phyloP scores from a whole-genome alignment of 2,113 vertebrate genomes.

The Gnathochromis pfefferi region DNA sequence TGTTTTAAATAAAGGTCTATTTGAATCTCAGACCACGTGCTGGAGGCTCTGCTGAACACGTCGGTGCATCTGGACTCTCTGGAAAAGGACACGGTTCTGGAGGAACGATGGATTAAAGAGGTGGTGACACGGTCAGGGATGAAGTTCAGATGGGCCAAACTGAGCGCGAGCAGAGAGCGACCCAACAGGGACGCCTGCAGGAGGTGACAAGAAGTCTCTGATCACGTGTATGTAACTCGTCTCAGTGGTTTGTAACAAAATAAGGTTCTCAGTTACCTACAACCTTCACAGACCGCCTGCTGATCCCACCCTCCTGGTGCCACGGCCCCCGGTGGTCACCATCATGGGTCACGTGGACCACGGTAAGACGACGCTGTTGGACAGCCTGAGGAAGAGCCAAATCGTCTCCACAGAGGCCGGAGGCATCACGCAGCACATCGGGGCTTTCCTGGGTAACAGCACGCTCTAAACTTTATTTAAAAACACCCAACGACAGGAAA shows the following conservation, averaged over 20 bases:
- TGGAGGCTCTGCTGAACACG: slow-evolving; percentile 81
- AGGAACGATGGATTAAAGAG: slow-evolving; percentile 80
- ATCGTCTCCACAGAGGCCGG: slow-evolving; percentile 76
- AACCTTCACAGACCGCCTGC: slow-evolving; percentile 71
- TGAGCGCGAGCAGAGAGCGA: slow-evolving; percentile 69
- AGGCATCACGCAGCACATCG: slow-evolving; percentile 65
- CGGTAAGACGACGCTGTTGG: slow-evolving; percentile 91
- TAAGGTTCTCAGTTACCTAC: not conserved
- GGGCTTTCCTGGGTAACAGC: slow-evolving; percentile 45
- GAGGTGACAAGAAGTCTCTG: slow-evolving; percentile 62
- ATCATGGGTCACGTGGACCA: slow-evolving; percentile 98
- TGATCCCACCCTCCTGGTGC: slow-evolving; percentile 71
- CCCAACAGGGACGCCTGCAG: slow-evolving; percentile 78
- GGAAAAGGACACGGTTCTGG: slow-evolving; percentile 71
- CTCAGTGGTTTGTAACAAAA: not conserved
- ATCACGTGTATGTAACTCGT: not conserved
- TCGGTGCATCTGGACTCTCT: slow-evolving; percentile 69
- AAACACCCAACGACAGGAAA: not conserved
- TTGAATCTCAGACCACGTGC: slow-evolving; percentile 74
- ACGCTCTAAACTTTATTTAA: not conserved
- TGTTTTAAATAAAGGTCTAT: not conserved
- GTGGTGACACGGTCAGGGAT: slow-evolving; percentile 81
- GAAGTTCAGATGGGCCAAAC: slow-evolving; percentile 81
- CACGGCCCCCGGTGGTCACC: slow-evolving; percentile 85
- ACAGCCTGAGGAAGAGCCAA: slow-evolving; percentile 86